Evolutionary conservation across 2,113 vertebrate species (phyloP).

Genomic region (Chunga burmeisteri): DNA sequence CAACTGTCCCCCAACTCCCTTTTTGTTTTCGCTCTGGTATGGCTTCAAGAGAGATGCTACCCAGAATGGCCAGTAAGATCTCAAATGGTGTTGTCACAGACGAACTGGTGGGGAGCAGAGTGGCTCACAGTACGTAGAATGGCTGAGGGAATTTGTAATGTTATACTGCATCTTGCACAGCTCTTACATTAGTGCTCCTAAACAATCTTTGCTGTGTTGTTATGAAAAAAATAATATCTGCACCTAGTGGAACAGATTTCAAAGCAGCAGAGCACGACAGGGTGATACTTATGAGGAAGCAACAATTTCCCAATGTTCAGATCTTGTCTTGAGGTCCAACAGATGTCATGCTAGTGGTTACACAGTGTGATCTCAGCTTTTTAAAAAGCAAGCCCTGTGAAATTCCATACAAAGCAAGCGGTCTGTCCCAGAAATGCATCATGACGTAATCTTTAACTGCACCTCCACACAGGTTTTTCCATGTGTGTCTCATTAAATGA

Average conservation of each 20-base stretch:
- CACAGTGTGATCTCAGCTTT: neutral
- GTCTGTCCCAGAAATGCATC: neutral
- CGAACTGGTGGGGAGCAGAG: neutral
- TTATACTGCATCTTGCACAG: neutral
- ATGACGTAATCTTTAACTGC: neutral
- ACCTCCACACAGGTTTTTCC: neutral
- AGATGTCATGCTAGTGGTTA: neutral
- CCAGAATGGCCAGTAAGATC: neutral
- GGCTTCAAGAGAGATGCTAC: neutral
- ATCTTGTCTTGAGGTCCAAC: neutral
- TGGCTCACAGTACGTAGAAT: fast-evolving
- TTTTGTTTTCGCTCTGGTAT: neutral
- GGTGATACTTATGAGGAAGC: neutral
- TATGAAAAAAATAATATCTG: neutral
- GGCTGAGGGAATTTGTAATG: neutral
- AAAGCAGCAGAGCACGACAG: neutral
- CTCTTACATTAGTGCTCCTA: neutral
- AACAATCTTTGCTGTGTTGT: neutral
- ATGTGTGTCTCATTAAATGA: neutral
- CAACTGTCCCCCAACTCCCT: neutral
- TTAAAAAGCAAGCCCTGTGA: neutral
- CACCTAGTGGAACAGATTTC: neutral
- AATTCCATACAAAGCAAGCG: neutral
- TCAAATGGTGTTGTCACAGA: neutral
- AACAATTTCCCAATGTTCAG: neutral